Conservation (phyloP, 2,113 vertebrate genomes). For the Clarias gariepinus region DNA sequence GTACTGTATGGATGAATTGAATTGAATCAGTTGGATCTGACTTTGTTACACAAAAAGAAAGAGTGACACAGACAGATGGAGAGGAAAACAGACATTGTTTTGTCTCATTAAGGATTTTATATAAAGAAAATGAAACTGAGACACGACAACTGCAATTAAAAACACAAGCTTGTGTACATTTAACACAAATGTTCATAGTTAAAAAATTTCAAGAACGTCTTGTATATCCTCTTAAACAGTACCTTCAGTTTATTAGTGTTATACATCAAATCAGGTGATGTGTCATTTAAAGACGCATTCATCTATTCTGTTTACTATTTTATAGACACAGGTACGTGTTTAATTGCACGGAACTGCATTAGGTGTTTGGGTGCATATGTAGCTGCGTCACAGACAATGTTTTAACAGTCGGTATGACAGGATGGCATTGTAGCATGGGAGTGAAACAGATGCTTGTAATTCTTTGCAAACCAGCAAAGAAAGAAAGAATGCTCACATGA, state of each 20-base stretch:
- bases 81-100: not conserved
- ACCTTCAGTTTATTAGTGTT: not conserved
- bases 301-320: not conserved
- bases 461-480: conserved; percentile 21
- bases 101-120: not conserved
- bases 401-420: conserved; percentile 20
- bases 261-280: not conserved
- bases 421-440: conserved; percentile 8
- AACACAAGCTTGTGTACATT: not conserved
- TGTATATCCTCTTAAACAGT: not conserved
- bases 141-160: not conserved
- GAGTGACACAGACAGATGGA: not conserved
- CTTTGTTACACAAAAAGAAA: not conserved
- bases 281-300: not conserved
- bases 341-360: not conserved
- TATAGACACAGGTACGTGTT: not conserved
- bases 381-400: not conserved
- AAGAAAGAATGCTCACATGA: conserved; percentile 47
- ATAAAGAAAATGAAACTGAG: not conserved
- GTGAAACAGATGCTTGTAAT: conserved; percentile 43
- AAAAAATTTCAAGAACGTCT: not conserved
- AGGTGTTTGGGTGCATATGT: not conserved
- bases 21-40: not conserved
- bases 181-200: no score
- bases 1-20: not conserved